phyloP scores from a whole-genome alignment of 2,113 vertebrate genomes.

The Pandion haliaetus region DNA sequence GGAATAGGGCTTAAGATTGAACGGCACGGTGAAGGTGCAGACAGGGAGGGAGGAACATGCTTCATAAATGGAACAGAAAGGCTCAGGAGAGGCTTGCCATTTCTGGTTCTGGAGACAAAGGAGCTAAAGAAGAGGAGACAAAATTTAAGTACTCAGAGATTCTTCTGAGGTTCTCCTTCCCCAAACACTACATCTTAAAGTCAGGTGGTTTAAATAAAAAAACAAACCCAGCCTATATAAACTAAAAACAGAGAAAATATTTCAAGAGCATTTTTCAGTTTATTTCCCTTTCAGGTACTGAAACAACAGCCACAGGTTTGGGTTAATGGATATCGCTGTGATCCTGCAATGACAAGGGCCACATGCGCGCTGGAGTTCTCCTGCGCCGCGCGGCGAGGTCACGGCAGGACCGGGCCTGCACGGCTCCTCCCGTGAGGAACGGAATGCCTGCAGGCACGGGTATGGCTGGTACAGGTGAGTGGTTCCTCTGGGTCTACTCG shows the following conservation, averaged over 20 bases:
- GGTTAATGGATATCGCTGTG: neutral
- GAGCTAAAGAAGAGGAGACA: neutral
- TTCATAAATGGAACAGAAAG: neutral
- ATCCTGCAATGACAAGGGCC: neutral
- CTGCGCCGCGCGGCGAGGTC: fast-evolving
- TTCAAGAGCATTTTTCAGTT: neutral
- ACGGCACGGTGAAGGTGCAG: neutral
- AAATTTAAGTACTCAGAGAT: constrained; percentile 1
- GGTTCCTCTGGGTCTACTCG: neutral
- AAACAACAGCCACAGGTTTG: neutral
- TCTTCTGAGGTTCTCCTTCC: neutral
- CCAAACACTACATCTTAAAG: neutral
- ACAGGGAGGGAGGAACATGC: neutral
- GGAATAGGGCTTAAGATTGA: neutral
- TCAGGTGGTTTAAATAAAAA: neutral
- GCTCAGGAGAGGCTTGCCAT: neutral
- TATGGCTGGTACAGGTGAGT: fast-evolving
- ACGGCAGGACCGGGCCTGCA: neutral
- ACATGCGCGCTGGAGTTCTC: fast-evolving
- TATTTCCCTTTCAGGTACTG: neutral
- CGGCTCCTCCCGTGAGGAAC: fast-evolving
- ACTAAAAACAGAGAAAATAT: neutral
- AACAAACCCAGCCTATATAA: neutral
- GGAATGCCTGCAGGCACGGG: no score
- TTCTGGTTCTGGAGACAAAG: constrained; percentile 33